phyloP scores from a whole-genome alignment of 92 coral and sea anemone genomes.

The Plumapathes pennacea region DNA sequence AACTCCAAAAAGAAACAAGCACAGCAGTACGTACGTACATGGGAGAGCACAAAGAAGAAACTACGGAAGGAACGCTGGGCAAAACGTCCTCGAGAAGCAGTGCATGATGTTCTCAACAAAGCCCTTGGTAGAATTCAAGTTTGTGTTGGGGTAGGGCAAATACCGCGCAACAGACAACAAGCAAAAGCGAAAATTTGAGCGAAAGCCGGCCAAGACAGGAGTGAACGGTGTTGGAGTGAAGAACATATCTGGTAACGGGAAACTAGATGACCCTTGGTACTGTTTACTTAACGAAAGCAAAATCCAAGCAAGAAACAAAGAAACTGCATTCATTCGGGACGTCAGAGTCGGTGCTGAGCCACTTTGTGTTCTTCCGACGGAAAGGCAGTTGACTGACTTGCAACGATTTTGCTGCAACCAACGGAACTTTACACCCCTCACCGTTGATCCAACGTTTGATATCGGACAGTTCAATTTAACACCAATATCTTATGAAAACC shows the following conservation, averaged over 20 bases:
- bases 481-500: conserved; percentile 49
- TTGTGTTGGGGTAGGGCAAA: conserved; percentile 50
- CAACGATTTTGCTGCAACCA: conserved; percentile 56
- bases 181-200: conserved; percentile 32
- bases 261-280: conserved; percentile 56
- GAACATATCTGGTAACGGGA: conserved; percentile 28
- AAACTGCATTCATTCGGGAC: conserved; percentile 53
- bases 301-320: conserved; percentile 37
- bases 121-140: conserved; percentile 16
- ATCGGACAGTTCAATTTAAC: conserved; percentile 49
- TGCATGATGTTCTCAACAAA: conserved; percentile 16
- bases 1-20: conserved; percentile 32
- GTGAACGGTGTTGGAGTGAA: neutral
- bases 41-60: conserved; percentile 54
- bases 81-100: conserved; percentile 41
- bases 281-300: conserved; percentile 45
- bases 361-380: conserved; percentile 37
- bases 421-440: conserved; percentile 35
- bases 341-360: conserved; percentile 67
- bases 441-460: conserved; percentile 61
- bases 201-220: conserved; percentile 10
- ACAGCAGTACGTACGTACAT: conserved; percentile 39
- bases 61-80: conserved; percentile 27
- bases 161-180: conserved; percentile 58
- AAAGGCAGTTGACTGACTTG: conserved; percentile 42